phyloP scores from a whole-genome alignment of 2,888 invertebrate genomes.

The Athrips mouffetella region DNA sequence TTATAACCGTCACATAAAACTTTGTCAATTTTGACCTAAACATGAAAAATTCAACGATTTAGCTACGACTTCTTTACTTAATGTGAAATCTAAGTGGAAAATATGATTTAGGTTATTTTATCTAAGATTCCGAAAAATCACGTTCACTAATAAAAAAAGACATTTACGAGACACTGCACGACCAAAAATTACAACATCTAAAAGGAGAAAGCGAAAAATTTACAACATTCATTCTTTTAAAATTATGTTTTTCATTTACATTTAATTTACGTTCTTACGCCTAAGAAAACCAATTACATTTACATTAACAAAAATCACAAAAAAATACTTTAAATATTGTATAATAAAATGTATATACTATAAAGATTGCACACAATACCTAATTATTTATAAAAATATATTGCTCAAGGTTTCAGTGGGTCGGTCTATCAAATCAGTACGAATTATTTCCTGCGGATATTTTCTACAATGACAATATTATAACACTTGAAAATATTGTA shows the following conservation, averaged over 20 bases:
- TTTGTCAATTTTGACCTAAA: constrained; percentile 35
- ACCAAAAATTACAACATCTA: constrained; percentile 64
- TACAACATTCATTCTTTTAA: constrained; percentile 58
- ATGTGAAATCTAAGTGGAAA: constrained; percentile 27
- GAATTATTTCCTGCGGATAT: constrained; percentile 27
- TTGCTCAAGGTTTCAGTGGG: constrained; percentile 73
- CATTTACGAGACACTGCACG: constrained; percentile 58
- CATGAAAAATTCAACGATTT: constrained; percentile 34
- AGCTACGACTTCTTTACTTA: constrained; percentile 35
- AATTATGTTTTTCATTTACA: constrained; percentile 33
- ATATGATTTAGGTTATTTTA: constrained; percentile 27
- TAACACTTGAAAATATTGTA: not conserved
- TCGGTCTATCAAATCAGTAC: constrained; percentile 70
- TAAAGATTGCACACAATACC: constrained; percentile 62
- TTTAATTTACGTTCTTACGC: constrained; percentile 38
- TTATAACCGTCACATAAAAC: constrained; percentile 37
- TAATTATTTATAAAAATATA: constrained; percentile 75
- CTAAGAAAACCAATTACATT: constrained; percentile 54
- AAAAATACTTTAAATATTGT: constrained; percentile 63
- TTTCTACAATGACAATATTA: constrained; percentile 5
- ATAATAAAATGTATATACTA: constrained; percentile 51
- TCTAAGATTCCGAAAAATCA: constrained; percentile 63
- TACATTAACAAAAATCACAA: constrained; percentile 63
- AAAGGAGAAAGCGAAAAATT: constrained; percentile 62
- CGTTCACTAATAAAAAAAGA: constrained; percentile 58